phyloP scores from a whole-genome alignment of 1,140 invertebrate genomes.

The Cecropterus lyciades region DNA sequence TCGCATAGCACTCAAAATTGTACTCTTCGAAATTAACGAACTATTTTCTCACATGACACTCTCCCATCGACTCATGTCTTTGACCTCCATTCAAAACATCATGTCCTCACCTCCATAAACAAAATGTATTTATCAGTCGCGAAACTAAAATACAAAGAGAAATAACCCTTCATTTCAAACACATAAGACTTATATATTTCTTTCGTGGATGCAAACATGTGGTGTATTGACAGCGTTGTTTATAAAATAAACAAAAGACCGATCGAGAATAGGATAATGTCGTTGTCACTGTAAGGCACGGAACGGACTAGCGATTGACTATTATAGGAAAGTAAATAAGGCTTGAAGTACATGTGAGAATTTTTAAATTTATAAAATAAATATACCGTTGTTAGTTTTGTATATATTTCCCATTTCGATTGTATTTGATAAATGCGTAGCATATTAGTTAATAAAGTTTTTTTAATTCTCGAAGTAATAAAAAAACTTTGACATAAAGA shows the following conservation, averaged over 20 bases:
- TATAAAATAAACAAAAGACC: slow-evolving; percentile 61
- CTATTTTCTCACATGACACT: slow-evolving; percentile 53
- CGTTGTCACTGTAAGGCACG: slow-evolving; percentile 55
- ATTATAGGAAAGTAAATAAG: slow-evolving; percentile 10
- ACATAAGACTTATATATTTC: slow-evolving; percentile 11
- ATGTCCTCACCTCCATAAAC: slow-evolving; percentile 46
- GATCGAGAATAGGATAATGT: slow-evolving; percentile 64
- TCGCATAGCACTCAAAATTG: slow-evolving; percentile 22
- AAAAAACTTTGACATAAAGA: too few species aligned
- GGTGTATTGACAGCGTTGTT: slow-evolving; percentile 51
- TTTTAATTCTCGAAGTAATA: too few species aligned
- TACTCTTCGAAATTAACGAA: slow-evolving; percentile 22
- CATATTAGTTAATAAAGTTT: too few species aligned
- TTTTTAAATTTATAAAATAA: too few species aligned
- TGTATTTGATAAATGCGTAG: too few species aligned
- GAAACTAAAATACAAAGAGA: slow-evolving; percentile 24
- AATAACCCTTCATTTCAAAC: slow-evolving; percentile 25
- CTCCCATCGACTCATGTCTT: slow-evolving; percentile 46
- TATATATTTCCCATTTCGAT: too few species aligned
- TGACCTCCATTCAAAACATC: slow-evolving; percentile 58
- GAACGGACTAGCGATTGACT: slow-evolving; percentile 44
- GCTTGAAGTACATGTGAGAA: not conserved
- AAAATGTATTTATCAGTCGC: slow-evolving; percentile 29
- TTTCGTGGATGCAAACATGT: slow-evolving; percentile 4
- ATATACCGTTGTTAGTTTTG: too few species aligned